Percentiles rank a stretch among this genome's conserved stretches.
Conservation (phyloP, 30 jellyfish, hydroid and myxozoan genomes). For the Aurelia sp. region DNA sequence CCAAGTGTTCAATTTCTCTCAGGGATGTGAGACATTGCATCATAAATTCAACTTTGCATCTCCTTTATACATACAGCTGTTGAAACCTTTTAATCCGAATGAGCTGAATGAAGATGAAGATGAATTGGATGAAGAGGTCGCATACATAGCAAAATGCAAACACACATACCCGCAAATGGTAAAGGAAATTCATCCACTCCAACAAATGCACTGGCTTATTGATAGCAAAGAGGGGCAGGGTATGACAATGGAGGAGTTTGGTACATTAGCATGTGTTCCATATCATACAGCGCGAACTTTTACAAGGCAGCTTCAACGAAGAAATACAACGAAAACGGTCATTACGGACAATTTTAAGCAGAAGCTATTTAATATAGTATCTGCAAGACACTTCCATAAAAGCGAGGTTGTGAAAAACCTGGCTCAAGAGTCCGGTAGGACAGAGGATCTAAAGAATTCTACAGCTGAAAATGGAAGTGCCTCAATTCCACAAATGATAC, state of each 20-base stretch:
- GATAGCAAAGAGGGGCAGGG: slow-evolving; percentile 62
- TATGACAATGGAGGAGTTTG: slow-evolving; percentile 67
- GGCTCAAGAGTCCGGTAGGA: slow-evolving; percentile 26
- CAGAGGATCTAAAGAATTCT: slow-evolving; percentile 9
- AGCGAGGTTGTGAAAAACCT: slow-evolving; percentile 60
- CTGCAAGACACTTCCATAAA: slow-evolving; percentile 43
- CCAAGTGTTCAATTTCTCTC: slow-evolving; percentile 8
- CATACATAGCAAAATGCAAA: slow-evolving; percentile 67
- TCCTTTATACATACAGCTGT: slow-evolving; percentile 51
- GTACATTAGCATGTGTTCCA: slow-evolving; percentile 74
- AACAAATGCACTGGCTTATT: slow-evolving; percentile 73
- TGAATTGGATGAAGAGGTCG: slow-evolving; percentile 55
- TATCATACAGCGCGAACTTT: slow-evolving; percentile 69
- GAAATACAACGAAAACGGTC: slow-evolving; percentile 24
- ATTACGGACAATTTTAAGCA: slow-evolving; percentile 47
- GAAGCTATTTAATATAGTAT: slow-evolving; percentile 61
- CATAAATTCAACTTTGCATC: background rate
- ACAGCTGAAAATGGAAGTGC: too few relatives aligned
- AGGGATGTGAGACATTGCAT: background rate
- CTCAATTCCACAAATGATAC: too few relatives aligned
- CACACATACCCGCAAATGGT: slow-evolving; percentile 71
- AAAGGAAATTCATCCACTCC: slow-evolving; percentile 62
- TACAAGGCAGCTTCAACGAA: slow-evolving; percentile 47
- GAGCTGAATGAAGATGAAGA: slow-evolving; percentile 21
- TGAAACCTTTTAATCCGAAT: slow-evolving; percentile 17